These are phyloP conservation scores for Eriosoma lanigerum DNA, from an alignment of 1,140 invertebrate genomes.

Conservation along the genomic window DNA sequence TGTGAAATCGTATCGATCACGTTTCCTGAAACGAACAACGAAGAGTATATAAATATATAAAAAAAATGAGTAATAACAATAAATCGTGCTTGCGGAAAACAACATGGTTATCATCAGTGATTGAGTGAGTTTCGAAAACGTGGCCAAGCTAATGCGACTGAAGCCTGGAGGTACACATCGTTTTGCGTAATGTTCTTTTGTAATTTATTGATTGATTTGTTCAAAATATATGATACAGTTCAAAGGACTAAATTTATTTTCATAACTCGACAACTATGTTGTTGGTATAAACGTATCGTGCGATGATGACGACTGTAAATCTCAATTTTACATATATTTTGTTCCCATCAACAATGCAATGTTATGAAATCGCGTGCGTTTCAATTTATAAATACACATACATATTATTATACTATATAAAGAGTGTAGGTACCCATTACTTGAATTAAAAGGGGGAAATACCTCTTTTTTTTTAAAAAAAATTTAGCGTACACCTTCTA, in stretches of 20 bases:
- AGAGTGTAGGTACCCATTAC: too few relatives aligned
- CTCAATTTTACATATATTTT: neutral
- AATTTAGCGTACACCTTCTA: too few relatives aligned
- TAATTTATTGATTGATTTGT: neutral
- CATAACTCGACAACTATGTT: neutral
- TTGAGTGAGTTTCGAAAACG: neutral
- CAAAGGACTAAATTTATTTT: neutral
- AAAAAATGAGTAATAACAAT: neutral
- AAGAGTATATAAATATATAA: too few relatives aligned
- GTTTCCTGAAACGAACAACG: neutral
- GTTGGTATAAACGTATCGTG: too few relatives aligned
- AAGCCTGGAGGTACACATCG: neutral
- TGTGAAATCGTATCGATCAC: neutral
- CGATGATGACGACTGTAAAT: neutral
- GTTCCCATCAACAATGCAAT: neutral
- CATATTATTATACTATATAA: neutral
- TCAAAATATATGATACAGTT: neutral
- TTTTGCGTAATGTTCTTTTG: neutral
- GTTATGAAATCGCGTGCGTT: slow-evolving; percentile 32
- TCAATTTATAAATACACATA: neutral
- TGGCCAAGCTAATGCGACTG: neutral
- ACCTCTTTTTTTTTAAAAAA: too few relatives aligned
- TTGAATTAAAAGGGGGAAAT: too few relatives aligned
- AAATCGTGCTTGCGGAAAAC: slow-evolving; percentile 1
- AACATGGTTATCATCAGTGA: neutral